Percentiles rank a stretch among this genome's conserved stretches.
Conservation (phyloP, 1,140 invertebrate species). For the Drosophila funebris region DNA sequence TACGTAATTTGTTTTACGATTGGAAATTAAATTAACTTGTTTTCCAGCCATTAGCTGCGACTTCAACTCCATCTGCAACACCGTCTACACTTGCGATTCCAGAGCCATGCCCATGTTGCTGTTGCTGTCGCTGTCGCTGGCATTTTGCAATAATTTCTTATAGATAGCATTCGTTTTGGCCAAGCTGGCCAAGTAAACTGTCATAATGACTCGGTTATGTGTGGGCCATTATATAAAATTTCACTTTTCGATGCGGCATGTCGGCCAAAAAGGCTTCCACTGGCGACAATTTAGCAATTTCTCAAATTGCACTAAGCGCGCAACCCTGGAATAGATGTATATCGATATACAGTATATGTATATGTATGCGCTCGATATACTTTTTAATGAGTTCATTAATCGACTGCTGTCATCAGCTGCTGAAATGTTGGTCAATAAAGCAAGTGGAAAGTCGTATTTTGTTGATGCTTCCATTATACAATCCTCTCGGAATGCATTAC, state of each 20-base stretch:
- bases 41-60: slow-evolving; percentile 46
- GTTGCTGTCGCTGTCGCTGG: slow-evolving; percentile 25
- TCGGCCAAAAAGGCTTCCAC: slow-evolving; percentile 55
- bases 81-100: background rate
- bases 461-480: slow-evolving; percentile 28
- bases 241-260: slow-evolving; percentile 58
- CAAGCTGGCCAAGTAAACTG: slow-evolving; percentile 62
- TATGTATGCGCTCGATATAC: background rate
- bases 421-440: slow-evolving; percentile 43
- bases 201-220: slow-evolving; percentile 77
- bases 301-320: slow-evolving; percentile 1
- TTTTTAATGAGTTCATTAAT: slow-evolving; percentile 38
- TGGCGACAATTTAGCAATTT: slow-evolving; percentile 47
- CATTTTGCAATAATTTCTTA: slow-evolving; percentile 64
- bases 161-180: slow-evolving; percentile 72
- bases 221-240: slow-evolving; percentile 72
- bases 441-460: slow-evolving; percentile 28
- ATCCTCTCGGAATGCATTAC: slow-evolving; percentile 14
- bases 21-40: slow-evolving; percentile 80
- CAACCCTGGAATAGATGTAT: slow-evolving; percentile 8
- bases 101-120: slow-evolving; percentile 36
- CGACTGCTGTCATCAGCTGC: slow-evolving; percentile 2
- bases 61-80: slow-evolving; percentile 1
- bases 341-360: background rate
- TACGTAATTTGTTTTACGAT: slow-evolving; percentile 79